Percentiles rank a stretch among this genome's conserved stretches.
phyloP scores from a whole-genome alignment of 2,113 vertebrate genomes.

The Gymnobelideus leadbeateri region DNA sequence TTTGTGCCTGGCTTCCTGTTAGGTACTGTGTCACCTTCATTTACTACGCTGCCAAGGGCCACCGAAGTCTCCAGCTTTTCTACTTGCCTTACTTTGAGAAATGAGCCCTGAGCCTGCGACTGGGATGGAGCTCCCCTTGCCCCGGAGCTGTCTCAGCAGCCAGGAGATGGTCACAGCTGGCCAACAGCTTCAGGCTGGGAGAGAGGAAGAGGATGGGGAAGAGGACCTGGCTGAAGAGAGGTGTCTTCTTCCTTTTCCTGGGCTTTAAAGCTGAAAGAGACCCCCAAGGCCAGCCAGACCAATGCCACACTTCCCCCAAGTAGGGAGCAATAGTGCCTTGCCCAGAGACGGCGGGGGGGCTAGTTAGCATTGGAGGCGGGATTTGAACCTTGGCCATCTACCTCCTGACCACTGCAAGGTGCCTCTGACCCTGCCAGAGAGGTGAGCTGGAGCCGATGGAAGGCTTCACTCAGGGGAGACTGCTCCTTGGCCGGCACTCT shows the following conservation, averaged over 20 bases:
- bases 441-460: too few species aligned
- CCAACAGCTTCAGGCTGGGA: neutral
- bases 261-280: too few species aligned
- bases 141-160: neutral
- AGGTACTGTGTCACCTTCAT: constrained; percentile 87
- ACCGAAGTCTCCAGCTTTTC: constrained; percentile 92
- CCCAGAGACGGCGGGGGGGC: too few species aligned
- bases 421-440: neutral
- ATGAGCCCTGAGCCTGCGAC: constrained; percentile 72
- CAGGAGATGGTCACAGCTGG: neutral
- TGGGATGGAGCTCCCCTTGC: neutral
- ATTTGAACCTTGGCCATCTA: neutral
- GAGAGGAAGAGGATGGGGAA: neutral
- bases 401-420: neutral
- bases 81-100: constrained; percentile 95
- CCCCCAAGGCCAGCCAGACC: neutral
- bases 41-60: constrained; percentile 89
- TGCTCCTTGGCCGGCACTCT: too few species aligned
- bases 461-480: too few species aligned
- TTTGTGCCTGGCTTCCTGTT: constrained; percentile 92
- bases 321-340: neutral
- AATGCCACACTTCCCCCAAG: neutral
- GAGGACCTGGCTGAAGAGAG: neutral
- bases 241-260: neutral
- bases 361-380: neutral